These are phyloP conservation scores for Pandemis cinnamomeana DNA, from an alignment of 2,888 invertebrate species.

Conservation along the genomic window DNA sequence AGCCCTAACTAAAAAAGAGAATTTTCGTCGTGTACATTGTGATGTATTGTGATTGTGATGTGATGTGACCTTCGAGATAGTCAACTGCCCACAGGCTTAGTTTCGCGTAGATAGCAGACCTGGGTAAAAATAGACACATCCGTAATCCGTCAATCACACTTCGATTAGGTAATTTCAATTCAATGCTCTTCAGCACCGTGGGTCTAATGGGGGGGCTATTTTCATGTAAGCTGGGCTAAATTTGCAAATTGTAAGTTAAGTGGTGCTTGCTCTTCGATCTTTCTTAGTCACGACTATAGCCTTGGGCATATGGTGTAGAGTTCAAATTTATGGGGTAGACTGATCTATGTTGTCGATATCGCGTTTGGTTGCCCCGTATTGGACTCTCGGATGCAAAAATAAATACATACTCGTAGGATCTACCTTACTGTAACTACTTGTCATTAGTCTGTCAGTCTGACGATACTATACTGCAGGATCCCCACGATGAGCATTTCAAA, in stretches of 20 bases:
- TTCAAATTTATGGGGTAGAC: not conserved
- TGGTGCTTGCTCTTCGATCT: conserved; percentile 13
- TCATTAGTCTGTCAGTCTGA: no score
- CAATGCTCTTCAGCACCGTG: conserved; percentile 16
- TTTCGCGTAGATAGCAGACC: not conserved
- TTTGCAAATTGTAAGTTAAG: conserved; percentile 17
- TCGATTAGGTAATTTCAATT: conserved; percentile 2
- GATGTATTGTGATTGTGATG: no score
- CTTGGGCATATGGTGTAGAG: not conserved
- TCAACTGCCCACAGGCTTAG: not conserved
- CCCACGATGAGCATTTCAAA: no score
- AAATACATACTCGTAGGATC: not conserved
- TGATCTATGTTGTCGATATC: not conserved
- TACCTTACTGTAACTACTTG: no score
- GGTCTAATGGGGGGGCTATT: conserved; percentile 19
- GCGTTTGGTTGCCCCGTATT: not conserved
- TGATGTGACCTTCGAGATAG: no score
- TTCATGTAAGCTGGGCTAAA: conserved; percentile 8
- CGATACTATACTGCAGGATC: no score
- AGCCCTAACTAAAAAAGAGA: not conserved
- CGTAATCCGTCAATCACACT: conserved; percentile 4
- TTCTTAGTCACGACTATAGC: conserved; percentile 20
- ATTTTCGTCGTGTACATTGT: not conserved
- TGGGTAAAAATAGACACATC: not conserved
- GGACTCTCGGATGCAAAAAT: not conserved